Base-by-base conservation (phyloP, 2,797 vertebrate genomes). In the Sus cebifrons region DNA sequence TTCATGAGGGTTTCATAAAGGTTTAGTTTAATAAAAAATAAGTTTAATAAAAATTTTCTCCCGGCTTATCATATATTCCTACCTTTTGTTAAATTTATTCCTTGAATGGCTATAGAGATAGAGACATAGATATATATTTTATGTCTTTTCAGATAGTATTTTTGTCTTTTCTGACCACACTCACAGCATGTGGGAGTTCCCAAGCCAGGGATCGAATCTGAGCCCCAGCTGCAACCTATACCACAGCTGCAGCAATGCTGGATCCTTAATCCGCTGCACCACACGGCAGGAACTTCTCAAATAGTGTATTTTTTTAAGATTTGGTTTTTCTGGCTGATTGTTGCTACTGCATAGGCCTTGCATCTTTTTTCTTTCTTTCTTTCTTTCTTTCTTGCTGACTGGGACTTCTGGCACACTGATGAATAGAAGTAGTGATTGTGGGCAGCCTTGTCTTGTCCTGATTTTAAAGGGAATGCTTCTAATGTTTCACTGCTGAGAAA, bases 401-500 rank as follows among this genome's bases (percentile, higher is more conserved):
- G 52, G 64, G 36, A 18, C n/a, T 86, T 27, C 32, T 62, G n/a
- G 84, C 44, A 70, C 27, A 86, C 2, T 49, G 65, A 36, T 87
- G 40, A 71, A 36, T 12, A 68, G 32, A 79, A 83, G 17, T 14
- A 3, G 18, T 87, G 62, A 5, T 27, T 18, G 20, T 52, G 13
- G 78, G n/a, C 20, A 49, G 40, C 18, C 36, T 84, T 52, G 27
- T 21, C 71, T 40, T 77, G 21, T 77, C 73, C 86, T 89, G 65
- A 75, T 77, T 93, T 89, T 96, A 86, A 95, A 96, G 75, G 71
- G 58, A 94, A 29, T n/a, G n/a, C 18, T 75, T 92, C 85, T 86
- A 29, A 18, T 23, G 13, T 88, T 79, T 96, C 85, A 13, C 54
- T 71, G 27, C 68, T 85, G 68, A 77, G 64, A 94, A 86, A 75